phyloP scores from a whole-genome alignment of 2,888 invertebrate species.

The Oscheius sp. region DNA sequence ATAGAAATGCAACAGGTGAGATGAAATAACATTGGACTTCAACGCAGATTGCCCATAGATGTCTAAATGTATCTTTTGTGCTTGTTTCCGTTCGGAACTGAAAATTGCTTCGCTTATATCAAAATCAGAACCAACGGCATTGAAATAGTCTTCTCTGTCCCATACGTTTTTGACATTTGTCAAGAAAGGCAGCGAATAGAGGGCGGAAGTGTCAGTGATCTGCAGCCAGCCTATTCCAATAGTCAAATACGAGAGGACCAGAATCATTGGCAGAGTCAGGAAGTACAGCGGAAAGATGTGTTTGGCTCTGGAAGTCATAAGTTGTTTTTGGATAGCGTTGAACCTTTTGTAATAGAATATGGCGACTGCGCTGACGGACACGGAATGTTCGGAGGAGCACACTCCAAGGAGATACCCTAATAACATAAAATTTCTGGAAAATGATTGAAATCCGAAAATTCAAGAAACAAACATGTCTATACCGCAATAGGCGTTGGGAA shows the following conservation, averaged over 20 bases:
- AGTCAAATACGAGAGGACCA: neutral
- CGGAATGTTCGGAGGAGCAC: neutral
- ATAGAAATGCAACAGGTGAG: neutral
- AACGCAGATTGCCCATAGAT: slow-evolving; percentile 10
- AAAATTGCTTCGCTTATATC: neutral
- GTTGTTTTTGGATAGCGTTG: too few species aligned
- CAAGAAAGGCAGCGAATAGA: neutral
- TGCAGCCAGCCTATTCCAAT: neutral
- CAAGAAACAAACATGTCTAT: slow-evolving; percentile 3
- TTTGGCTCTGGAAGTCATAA: neutral
- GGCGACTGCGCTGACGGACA: neutral
- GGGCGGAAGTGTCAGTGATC: neutral
- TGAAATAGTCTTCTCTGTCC: neutral
- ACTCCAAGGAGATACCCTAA: slow-evolving; percentile 3
- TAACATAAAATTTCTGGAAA: neutral
- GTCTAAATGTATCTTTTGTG: slow-evolving; percentile 1
- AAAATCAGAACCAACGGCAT: neutral
- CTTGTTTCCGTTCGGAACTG: neutral
- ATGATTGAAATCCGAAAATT: neutral
- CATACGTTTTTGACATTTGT: slow-evolving; percentile 14
- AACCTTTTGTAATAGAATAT: slow-evolving; percentile 23
- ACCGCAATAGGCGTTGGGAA: slow-evolving; percentile 8
- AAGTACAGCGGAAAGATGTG: slow-evolving; percentile 7
- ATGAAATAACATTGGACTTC: slow-evolving; percentile 20
- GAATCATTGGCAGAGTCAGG: neutral